Evolutionary conservation across 2,797 vertebrate species (phyloP).

Genomic region (Pteropus rufus): DNA sequence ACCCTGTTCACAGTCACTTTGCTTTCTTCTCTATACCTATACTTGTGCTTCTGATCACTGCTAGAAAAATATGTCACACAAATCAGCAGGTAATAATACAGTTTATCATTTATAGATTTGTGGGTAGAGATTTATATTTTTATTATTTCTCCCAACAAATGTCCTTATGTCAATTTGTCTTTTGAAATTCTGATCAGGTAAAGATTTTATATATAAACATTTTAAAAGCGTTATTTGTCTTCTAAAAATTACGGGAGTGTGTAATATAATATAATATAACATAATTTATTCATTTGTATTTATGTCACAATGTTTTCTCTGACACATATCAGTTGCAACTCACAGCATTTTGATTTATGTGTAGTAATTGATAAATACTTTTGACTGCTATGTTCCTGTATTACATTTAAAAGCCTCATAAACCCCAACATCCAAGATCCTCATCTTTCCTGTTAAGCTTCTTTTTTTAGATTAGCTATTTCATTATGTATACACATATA

Average conservation of each 20-base stretch:
- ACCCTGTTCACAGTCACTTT: not conserved
- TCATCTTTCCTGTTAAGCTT: not conserved
- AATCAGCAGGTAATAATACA: not conserved
- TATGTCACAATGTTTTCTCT: not conserved
- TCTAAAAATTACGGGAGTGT: not conserved
- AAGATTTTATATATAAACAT: not conserved
- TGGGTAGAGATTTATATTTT: not conserved
- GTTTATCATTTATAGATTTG: not conserved
- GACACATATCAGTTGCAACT: not conserved
- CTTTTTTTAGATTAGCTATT: not conserved
- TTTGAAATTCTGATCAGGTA: not conserved
- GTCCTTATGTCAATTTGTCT: not conserved
- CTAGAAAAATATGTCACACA: not conserved
- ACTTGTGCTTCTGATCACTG: not conserved
- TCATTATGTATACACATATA: too few species aligned
- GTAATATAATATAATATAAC: not conserved
- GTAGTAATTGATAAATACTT: not conserved
- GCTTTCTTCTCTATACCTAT: not conserved
- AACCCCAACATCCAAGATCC: not conserved
- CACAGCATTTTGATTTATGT: not conserved
- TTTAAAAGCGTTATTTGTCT: not conserved
- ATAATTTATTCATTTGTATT: not conserved
- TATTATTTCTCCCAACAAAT: not conserved
- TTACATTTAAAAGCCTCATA: not conserved
- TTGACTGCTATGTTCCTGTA: not conserved